Evolutionary conservation across 2,797 vertebrate species (phyloP).

Genomic region (Sebastes hopkinsi): DNA sequence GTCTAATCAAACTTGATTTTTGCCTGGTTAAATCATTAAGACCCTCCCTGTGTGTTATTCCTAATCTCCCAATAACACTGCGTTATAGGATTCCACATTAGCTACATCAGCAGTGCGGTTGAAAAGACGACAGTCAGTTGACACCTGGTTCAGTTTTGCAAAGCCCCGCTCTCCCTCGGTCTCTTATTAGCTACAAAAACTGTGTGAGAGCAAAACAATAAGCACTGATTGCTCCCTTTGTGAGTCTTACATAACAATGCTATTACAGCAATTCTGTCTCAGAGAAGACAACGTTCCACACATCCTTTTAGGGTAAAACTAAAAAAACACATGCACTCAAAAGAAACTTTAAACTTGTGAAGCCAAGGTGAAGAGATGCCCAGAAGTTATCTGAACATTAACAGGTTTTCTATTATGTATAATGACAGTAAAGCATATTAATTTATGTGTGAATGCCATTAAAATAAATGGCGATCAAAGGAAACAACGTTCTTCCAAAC

Average conservation of each 20-base stretch:
- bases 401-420: not conserved
- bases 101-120: not conserved
- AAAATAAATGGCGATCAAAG: not conserved
- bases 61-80: not conserved
- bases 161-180: not conserved
- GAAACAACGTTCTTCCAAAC: not conserved
- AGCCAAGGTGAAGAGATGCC: not conserved
- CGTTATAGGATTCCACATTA: not conserved
- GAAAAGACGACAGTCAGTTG: not conserved
- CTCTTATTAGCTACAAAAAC: constrained; percentile 44
- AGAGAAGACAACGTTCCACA: not conserved
- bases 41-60: not conserved
- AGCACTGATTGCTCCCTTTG: constrained; percentile 26
- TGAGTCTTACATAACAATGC: constrained; percentile 53
- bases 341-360: not conserved
- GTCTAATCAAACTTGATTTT: not conserved
- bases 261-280: constrained; percentile 33
- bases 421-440: not conserved
- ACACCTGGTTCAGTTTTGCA: not conserved
- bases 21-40: not conserved
- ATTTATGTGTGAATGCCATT: not conserved
- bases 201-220: constrained; percentile 46
- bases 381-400: not conserved
- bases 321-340: not conserved
- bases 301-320: not conserved